These are phyloP conservation scores for Oryzias woworae DNA, from an alignment of 2,113 vertebrate species.

Conservation along the genomic window DNA sequence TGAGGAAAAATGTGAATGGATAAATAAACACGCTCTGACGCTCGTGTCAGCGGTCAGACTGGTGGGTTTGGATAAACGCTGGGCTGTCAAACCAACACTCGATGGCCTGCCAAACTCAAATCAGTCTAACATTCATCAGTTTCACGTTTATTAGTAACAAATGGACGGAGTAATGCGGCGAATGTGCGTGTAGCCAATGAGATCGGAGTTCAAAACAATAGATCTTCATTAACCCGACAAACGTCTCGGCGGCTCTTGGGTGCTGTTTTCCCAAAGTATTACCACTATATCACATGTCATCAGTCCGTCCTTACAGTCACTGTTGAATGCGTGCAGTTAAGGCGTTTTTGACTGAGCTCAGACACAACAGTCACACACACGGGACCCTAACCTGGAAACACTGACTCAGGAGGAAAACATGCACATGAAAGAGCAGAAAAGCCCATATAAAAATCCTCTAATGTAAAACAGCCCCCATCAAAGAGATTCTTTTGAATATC, in stretches of 20 bases:
- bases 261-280: conserved; percentile 21
- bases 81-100: conserved; percentile 49
- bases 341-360: conserved; percentile 30
- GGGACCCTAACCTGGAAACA: conserved; percentile 63
- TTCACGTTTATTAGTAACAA: conserved; percentile 47
- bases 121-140: conserved; percentile 40
- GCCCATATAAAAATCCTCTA: conserved; percentile 70
- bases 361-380: conserved; percentile 47
- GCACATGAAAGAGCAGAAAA: conserved; percentile 74
- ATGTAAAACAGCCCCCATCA: conserved; percentile 76
- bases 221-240: conserved; percentile 17
- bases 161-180: conserved; percentile 26
- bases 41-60: conserved; percentile 33
- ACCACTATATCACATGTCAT: conserved; percentile 23
- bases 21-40: conserved; percentile 60
- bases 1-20: conserved; percentile 49
- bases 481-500: conserved; percentile 69
- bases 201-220: conserved; percentile 9
- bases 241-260: conserved; percentile 22
- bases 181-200: conserved; percentile 2
- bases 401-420: conserved; percentile 72
- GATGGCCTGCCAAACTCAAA: conserved; percentile 37
- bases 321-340: conserved; percentile 42
- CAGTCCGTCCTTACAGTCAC: conserved; percentile 8
- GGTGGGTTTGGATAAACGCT: conserved; percentile 25